Conservation (phyloP, 1,140 invertebrate genomes). For the Luehdorfia chinensis region DNA sequence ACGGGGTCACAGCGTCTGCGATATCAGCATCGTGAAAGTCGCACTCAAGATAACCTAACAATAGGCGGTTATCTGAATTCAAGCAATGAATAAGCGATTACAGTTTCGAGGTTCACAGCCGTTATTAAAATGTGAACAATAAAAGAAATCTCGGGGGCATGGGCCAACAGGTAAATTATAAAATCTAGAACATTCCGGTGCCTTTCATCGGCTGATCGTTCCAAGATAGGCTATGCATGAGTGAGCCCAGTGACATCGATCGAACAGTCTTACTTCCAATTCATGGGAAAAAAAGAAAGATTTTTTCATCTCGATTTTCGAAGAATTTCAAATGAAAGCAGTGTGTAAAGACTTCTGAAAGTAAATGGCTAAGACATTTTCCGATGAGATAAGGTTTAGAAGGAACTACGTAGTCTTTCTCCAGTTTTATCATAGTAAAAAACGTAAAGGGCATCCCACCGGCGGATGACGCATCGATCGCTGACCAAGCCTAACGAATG, state of each 20-base stretch:
- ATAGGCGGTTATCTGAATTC: slow-evolving; percentile 15
- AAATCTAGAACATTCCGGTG: slow-evolving; percentile 49
- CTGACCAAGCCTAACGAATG: slow-evolving; percentile 75
- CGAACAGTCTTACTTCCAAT: slow-evolving; percentile 37
- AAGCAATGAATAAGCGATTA: slow-evolving; percentile 15
- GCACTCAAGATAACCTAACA: slow-evolving; percentile 15
- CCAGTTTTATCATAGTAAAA: slow-evolving; percentile 35
- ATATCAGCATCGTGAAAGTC: slow-evolving; percentile 15
- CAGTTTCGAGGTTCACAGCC: slow-evolving; percentile 9
- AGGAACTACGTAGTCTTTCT: slow-evolving; percentile 17
- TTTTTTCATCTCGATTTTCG: slow-evolving; percentile 32
- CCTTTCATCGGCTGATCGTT: slow-evolving; percentile 29
- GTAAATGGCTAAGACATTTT: slow-evolving; percentile 21
- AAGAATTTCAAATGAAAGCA: slow-evolving; percentile 10
- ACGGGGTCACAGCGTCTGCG: slow-evolving; percentile 14
- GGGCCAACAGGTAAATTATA: slow-evolving; percentile 27
- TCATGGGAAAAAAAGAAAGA: slow-evolving; percentile 42
- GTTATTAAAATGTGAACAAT: slow-evolving; percentile 43
- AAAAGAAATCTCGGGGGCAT: slow-evolving; percentile 49
- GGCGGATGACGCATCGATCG: slow-evolving; percentile 78
- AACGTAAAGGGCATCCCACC: slow-evolving; percentile 73
- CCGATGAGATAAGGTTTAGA: slow-evolving; percentile 10
- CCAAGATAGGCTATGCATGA: slow-evolving; percentile 61
- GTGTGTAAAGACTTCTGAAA: slow-evolving; percentile 4
- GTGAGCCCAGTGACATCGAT: slow-evolving; percentile 66